These are phyloP conservation scores for Ptyas mucosa DNA, from an alignment of 2,113 vertebrate genomes.

Conservation along the genomic window DNA sequence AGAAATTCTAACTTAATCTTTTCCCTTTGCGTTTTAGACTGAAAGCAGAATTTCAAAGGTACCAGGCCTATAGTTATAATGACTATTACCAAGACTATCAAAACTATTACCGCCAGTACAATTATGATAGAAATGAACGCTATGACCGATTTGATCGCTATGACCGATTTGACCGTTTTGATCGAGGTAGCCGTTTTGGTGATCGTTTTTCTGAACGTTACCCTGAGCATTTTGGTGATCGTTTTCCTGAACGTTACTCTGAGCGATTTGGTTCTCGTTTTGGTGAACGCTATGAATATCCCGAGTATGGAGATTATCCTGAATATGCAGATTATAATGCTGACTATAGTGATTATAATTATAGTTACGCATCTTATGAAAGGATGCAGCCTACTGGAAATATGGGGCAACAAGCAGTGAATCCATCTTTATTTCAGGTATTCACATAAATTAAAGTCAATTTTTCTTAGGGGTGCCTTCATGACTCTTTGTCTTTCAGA, in stretches of 20 bases:
- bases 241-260: constrained; percentile 19
- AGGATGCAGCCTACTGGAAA: constrained; percentile 48
- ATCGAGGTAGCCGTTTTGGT: constrained; percentile 10
- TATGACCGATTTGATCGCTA: constrained; percentile 9
- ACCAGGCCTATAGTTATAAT: constrained; percentile 70
- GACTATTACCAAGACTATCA: constrained; percentile 75
- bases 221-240: constrained; percentile 9
- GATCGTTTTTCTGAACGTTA: constrained; percentile 29
- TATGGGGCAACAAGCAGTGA: constrained; percentile 55
- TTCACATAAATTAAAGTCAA: neutral
- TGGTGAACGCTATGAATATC: constrained; percentile 24
- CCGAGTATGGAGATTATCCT: constrained; percentile 20
- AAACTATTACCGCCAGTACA: constrained; percentile 78
- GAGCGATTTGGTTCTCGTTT: constrained; percentile 25
- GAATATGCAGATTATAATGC: constrained; percentile 27
- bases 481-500: neutral
- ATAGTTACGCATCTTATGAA: constrained; percentile 52
- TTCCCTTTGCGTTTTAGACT: constrained; percentile 69
- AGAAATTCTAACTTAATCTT: neutral
- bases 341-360: constrained; percentile 45
- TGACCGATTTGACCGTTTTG: constrained; percentile 20
- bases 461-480: neutral
- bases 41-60: constrained; percentile 72
- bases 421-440: constrained; percentile 62
- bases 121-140: constrained; percentile 54